These are phyloP conservation scores for Pyxicephalus adspersus DNA, from an alignment of 2,113 vertebrate genomes.

Conservation along the genomic window DNA sequence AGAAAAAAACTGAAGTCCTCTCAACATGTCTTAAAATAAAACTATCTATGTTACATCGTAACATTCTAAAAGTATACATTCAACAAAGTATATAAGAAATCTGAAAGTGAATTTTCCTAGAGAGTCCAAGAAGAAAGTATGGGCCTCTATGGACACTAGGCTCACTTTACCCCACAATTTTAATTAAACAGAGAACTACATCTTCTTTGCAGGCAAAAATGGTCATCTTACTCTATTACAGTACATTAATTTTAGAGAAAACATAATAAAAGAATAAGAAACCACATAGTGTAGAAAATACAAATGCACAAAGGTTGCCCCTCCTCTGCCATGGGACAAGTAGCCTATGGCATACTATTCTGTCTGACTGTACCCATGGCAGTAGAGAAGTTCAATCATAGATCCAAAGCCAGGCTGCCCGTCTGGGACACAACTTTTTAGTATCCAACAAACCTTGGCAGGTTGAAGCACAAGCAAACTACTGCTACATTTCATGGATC, in stretches of 20 bases:
- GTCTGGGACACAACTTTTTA: too few relatives aligned
- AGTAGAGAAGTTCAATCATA: neutral
- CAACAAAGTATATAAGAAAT: conserved; percentile 18
- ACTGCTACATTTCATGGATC: too few relatives aligned
- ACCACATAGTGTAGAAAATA: neutral
- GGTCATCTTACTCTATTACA: conserved; percentile 40
- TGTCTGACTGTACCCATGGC: neutral
- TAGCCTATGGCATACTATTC: neutral
- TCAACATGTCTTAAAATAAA: conserved; percentile 18
- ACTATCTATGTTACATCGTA: conserved; percentile 7
- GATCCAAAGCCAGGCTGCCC: neutral
- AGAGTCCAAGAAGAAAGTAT: neutral
- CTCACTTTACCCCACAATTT: conserved; percentile 6
- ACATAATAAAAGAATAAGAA: neutral
- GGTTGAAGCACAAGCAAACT: too few relatives aligned
- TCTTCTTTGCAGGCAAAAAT: conserved; percentile 48
- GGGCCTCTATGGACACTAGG: neutral
- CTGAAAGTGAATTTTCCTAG: conserved; percentile 3
- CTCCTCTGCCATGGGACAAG: neutral
- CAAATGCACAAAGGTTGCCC: neutral
- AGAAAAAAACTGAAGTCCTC: conserved; percentile 28
- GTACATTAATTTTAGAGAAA: conserved; percentile 29
- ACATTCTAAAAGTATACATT: conserved; percentile 45
- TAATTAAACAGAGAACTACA: conserved; percentile 5
- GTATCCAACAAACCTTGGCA: too few relatives aligned